Evolutionary conservation across 2,113 vertebrate species (phyloP), one percentile per base, ranked within the genome.

Genomic region (Saguinus midas): DNA sequence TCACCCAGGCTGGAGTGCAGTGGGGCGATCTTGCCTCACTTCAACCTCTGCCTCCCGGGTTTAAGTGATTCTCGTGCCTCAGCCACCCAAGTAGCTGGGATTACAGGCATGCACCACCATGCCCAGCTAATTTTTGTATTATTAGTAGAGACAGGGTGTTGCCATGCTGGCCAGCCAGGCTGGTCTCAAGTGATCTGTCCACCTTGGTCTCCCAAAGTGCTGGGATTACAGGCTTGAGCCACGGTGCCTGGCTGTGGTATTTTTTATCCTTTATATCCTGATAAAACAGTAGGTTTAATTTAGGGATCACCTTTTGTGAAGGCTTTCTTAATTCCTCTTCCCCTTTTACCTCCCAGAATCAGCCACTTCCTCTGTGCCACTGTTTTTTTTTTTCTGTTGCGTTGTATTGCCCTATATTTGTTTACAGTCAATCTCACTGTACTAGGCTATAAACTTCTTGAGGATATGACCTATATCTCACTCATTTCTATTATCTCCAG

Each of bases 251-350:
- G 27, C 61, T 25, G 21, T 85, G 8, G 21, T 95, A 27, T 48
- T 52, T 94, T 90, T 94, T 92, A 58, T 76, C 9, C 50, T 91
- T 87, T 76, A 40, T 37, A 50, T 75, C 48, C 48, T 97, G 83
- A 68, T 72, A 68, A 64, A 97, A 66, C 35, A 84, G 18, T 68
- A 35, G 45, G 21, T 80, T 73, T 83, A 91, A 73, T 68, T 81
- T 48, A 93, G 58, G 37, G 45, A 50, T 82, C 52, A 90, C 52
- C 20, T 75, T 45, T 57, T 92, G 20, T 72, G 88, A 94, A 92
- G 73, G 29, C 29, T 81, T 95, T 91, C 35, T 55, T 76, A 37
- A 81, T 76, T 81, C 14, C 73, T 89, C 37, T 81, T 92, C 90
- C n/a, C 58, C 48, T 95, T 76, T 91, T 45, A 52, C 75, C 45